Conservation (phyloP, 2,113 vertebrate species). For the Solea senegalensis region DNA sequence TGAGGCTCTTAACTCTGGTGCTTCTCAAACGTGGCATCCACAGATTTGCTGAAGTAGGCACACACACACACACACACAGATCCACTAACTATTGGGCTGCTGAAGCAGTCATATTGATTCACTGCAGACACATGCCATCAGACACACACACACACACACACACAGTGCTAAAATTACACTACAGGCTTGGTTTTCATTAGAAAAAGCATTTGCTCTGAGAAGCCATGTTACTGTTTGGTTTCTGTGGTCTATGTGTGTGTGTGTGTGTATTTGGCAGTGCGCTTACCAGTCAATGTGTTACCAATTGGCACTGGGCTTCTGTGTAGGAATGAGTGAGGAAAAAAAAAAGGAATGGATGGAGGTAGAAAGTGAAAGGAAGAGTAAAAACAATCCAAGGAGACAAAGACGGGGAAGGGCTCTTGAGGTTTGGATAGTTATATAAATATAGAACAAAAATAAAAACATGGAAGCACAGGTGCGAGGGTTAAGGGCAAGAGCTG, state of each 20-base stretch:
- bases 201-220: constrained; percentile 46
- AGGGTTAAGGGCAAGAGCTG: constrained; percentile 48
- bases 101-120: constrained; percentile 40
- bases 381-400: constrained; percentile 33
- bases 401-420: constrained; percentile 18
- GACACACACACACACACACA: constrained; percentile 15
- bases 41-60: constrained; percentile 36
- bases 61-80: constrained; percentile 9
- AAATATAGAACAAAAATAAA: constrained; percentile 39
- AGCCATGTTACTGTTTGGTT: constrained; percentile 38
- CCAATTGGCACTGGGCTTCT: constrained; percentile 23
- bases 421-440: constrained; percentile 28
- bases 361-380: constrained; percentile 56
- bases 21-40: constrained; percentile 22
- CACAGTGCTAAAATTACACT: constrained; percentile 19
- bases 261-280: constrained; percentile 24
- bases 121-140: constrained; percentile 47
- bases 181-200: constrained; percentile 56
- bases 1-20: too few species aligned
- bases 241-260: constrained; percentile 37
- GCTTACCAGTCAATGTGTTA: constrained; percentile 50
- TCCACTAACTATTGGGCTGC: constrained; percentile 37
- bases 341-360: constrained; percentile 17
- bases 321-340: constrained; percentile 19
- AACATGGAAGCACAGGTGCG: constrained; percentile 11